phyloP scores from a whole-genome alignment of 2,888 invertebrate species.

The Chironomus tentans region DNA sequence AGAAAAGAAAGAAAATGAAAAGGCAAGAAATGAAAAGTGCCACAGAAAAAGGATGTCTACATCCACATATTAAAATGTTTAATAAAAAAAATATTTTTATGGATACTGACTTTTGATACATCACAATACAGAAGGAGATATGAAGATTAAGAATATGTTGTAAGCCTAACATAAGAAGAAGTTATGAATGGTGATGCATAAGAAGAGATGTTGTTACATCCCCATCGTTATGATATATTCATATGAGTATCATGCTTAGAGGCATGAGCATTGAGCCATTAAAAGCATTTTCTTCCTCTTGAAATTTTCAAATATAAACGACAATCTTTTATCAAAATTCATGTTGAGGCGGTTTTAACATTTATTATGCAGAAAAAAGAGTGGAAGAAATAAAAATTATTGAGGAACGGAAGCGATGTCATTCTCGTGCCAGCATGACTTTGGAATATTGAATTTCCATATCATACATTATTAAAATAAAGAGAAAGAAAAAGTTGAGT shows the following conservation, averaged over 20 bases:
- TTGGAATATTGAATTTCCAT: slow-evolving; percentile 3
- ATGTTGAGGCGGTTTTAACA: not conserved
- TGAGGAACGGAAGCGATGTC: not conserved
- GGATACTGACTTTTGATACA: not conserved
- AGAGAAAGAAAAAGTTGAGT: not conserved
- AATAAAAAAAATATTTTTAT: not conserved
- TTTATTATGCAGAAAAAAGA: not conserved
- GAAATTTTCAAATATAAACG: not conserved
- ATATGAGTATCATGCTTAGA: not conserved
- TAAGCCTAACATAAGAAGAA: not conserved
- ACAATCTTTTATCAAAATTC: not conserved
- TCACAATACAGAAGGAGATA: not conserved
- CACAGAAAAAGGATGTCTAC: not conserved
- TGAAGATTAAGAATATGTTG: not conserved
- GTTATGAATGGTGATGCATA: too few relatives aligned
- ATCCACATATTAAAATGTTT: not conserved
- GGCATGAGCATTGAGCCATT: slow-evolving; percentile 1
- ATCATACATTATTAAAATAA: slow-evolving; percentile 4
- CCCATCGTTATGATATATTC: not conserved
- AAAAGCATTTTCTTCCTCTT: not conserved
- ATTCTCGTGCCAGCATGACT: not conserved
- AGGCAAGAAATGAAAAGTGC: not conserved
- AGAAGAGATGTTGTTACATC: not conserved
- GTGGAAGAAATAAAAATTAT: not conserved
- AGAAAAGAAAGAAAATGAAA: not conserved